Evolutionary conservation across 2,113 vertebrate species (phyloP).

Genomic region (Dromiciops gliroides): DNA sequence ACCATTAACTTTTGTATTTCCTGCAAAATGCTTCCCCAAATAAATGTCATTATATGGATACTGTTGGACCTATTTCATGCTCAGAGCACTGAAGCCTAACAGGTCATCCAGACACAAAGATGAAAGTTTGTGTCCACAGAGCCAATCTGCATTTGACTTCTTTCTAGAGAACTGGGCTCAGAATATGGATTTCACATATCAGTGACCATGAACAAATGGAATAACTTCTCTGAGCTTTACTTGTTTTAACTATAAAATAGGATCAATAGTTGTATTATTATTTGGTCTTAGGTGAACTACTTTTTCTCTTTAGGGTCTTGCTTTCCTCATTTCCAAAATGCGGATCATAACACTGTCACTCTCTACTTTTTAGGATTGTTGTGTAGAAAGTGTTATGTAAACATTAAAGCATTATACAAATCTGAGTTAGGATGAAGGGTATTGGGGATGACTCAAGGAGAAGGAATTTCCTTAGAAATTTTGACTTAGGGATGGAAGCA

Average conservation of each 20-base stretch:
- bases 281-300: background rate
- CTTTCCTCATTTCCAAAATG: slow-evolving; percentile 12
- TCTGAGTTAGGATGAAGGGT: background rate
- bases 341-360: background rate
- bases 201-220: background rate
- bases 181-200: background rate
- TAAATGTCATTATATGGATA: background rate
- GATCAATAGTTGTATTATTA: background rate
- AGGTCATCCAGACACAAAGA: background rate
- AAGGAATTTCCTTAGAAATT: background rate
- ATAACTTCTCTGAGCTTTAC: background rate
- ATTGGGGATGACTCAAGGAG: background rate
- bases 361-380: slow-evolving; percentile 20
- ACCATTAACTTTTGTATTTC: background rate
- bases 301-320: background rate
- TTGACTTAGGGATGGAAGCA: too few species aligned
- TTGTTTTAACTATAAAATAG: background rate
- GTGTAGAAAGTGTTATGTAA: slow-evolving; percentile 24
- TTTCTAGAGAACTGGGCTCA: background rate
- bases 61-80: background rate
- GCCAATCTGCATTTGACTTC: background rate
- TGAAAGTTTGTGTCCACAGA: background rate
- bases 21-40: background rate
- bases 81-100: background rate
- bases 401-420: background rate